phyloP scores from a whole-genome alignment of 2,888 invertebrate species.

The Dione juno region DNA sequence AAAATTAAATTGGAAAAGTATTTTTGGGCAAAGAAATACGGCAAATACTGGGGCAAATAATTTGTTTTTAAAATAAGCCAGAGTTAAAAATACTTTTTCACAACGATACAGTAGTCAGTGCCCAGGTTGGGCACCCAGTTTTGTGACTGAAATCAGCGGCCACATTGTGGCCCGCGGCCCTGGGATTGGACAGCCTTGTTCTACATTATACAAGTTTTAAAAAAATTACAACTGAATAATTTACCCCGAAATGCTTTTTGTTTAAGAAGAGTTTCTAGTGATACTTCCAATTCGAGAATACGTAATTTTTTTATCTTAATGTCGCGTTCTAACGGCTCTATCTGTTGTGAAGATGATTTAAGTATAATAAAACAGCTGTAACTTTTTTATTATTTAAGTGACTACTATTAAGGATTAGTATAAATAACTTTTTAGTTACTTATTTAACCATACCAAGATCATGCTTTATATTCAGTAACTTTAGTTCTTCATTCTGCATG shows the following conservation, averaged over 20 bases:
- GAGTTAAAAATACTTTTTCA: no score
- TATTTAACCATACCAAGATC: conserved; percentile 68
- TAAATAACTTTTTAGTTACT: background rate
- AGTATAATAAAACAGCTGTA: conserved; percentile 69
- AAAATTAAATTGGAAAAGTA: no score
- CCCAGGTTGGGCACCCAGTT: no score
- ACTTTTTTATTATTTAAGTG: conserved; percentile 60
- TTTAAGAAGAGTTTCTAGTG: conserved; percentile 90
- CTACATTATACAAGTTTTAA: conserved; percentile 42
- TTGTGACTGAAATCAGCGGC: no score
- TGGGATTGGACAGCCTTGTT: no score
- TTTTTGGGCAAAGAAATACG: no score
- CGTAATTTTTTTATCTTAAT: conserved; percentile 93
- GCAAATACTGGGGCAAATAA: no score
- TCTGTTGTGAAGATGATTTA: conserved; percentile 71
- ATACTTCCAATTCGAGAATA: conserved; percentile 92
- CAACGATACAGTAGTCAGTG: no score
- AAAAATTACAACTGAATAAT: conserved; percentile 79
- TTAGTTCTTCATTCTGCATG: conserved; percentile 92
- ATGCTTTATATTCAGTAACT: conserved; percentile 81
- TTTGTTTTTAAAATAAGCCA: no score
- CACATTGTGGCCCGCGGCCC: no score
- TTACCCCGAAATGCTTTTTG: conserved; percentile 86
- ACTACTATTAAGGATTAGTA: conserved; percentile 12
- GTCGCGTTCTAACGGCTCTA: conserved; percentile 93